These are phyloP conservation scores for Tamias sibiricus DNA, from an alignment of 2,113 vertebrate genomes.

Conservation along the genomic window DNA sequence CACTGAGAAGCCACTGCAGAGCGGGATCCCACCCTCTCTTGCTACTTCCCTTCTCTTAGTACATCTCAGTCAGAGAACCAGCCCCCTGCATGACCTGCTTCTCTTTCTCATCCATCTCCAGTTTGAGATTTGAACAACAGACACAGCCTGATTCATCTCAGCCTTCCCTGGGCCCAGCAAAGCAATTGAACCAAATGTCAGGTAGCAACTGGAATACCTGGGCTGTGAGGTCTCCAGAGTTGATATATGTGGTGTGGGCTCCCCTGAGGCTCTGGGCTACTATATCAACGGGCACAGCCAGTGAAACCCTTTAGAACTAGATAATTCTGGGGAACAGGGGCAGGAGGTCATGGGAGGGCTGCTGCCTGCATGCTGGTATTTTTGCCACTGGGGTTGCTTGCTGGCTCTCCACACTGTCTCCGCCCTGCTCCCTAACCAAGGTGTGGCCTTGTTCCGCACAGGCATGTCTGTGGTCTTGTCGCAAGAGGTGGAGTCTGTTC, in stretches of 20 bases:
- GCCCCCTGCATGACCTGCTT: fast-evolving
- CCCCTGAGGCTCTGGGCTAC: background rate
- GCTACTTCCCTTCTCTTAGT: background rate
- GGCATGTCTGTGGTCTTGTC: constrained; percentile 94
- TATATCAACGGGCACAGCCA: background rate
- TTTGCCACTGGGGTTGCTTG: background rate
- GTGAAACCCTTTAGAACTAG: background rate
- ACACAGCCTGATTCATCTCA: background rate
- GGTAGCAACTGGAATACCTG: background rate
- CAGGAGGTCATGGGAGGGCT: no score
- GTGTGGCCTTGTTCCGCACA: constrained; percentile 81
- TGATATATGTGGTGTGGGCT: background rate
- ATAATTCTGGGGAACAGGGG: background rate
- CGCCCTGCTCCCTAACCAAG: constrained; percentile 70
- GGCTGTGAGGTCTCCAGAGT: background rate
- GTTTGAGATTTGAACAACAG: background rate
- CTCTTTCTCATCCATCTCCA: background rate
- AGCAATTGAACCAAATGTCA: background rate
- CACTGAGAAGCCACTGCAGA: background rate
- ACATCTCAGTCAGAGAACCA: background rate
- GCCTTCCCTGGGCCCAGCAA: background rate
- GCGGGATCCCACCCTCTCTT: background rate
- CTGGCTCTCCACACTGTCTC: background rate
- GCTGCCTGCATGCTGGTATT: background rate
- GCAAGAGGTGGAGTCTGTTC: constrained; percentile 94